These are phyloP conservation scores for Drosophila nasuta DNA, from an alignment of 1,140 invertebrate genomes.

Conservation along the genomic window DNA sequence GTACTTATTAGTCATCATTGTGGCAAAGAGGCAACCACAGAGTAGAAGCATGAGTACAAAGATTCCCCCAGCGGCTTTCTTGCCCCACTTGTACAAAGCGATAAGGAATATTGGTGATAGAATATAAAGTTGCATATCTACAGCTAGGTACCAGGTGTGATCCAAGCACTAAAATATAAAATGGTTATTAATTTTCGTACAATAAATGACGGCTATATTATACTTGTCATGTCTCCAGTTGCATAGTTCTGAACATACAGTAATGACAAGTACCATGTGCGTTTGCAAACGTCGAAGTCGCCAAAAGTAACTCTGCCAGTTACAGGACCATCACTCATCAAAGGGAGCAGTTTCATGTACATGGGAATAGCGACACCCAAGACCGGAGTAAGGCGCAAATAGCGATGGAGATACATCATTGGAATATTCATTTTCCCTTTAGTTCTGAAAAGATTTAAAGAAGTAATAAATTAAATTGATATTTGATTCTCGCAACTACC, in stretches of 20 bases:
- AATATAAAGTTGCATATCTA: constrained; percentile 93
- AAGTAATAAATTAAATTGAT: not conserved
- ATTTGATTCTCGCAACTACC: not conserved
- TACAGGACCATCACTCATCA: constrained; percentile 48
- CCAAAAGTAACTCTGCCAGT: constrained; percentile 21
- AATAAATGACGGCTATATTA: not conserved
- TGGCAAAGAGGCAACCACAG: constrained; percentile 56
- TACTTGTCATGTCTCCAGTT: constrained; percentile 37
- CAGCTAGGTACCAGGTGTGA: constrained; percentile 94
- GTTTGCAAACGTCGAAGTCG: constrained; percentile 56
- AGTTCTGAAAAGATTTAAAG: constrained; percentile 24
- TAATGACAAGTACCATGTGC: constrained; percentile 58
- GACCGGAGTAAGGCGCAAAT: constrained; percentile 67
- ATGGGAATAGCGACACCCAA: constrained; percentile 41
- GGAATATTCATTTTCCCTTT: constrained; percentile 67
- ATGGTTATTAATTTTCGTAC: too few relatives aligned
- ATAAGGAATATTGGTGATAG: constrained; percentile 90
- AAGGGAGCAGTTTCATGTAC: not conserved
- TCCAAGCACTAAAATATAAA: constrained; percentile 90
- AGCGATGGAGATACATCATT: constrained; percentile 73
- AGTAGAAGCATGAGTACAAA: constrained; percentile 45
- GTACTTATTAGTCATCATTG: constrained; percentile 55
- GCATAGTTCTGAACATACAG: constrained; percentile 70
- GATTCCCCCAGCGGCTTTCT: constrained; percentile 50
- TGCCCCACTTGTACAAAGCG: constrained; percentile 58